Base-by-base conservation (phyloP, 2,888 invertebrate genomes). In the Sinodicranocentrus sp. region DNA sequence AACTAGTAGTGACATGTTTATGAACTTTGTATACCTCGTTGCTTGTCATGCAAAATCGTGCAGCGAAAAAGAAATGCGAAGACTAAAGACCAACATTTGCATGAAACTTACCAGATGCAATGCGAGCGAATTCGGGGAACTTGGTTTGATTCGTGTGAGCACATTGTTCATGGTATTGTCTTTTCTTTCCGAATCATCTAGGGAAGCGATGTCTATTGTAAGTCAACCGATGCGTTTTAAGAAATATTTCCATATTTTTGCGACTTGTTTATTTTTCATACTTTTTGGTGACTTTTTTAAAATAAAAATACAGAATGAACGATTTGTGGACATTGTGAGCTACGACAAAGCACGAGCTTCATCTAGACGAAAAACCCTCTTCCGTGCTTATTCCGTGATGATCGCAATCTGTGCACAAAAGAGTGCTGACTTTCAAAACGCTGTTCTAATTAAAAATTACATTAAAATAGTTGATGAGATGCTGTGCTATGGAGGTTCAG, bases 1-100 rank as follows among this genome's bases (percentile, higher is more conserved):
- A n/a, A n/a, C n/a, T n/a, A n/a, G n/a, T n/a, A 70, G 57, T 19
- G 87, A 87, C 72, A 44, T 78, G 8, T 88, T 88, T 54, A 44
- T 85, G 1, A 65, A 48, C 0, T 88, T 88, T 70, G 33, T 87
- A 13, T 33, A 57, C 2, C 54, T 88, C 3, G 44, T 87, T 1
- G 68, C 77, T 23, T 65, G 67, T 2, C 82, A 86, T 44, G 67
- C 80, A 0, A 54, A 54, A 15, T 8, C 39, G 13, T 71, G 57
- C 57, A 19, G 19, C 1, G 44, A 57, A 10, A 87, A 78, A 57
- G 85, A 87, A 21, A 75, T 85, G 43, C 67, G 71, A 33, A 86
- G 85, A 71, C 54, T 88, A 1, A 84, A 82, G 19, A 84, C 87
- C 1, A 82, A 48, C 15, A 73, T 88, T n/a, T 87, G 83, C 26